phyloP scores from a whole-genome alignment of 2,797 vertebrate species.

The Spea hammondii region DNA sequence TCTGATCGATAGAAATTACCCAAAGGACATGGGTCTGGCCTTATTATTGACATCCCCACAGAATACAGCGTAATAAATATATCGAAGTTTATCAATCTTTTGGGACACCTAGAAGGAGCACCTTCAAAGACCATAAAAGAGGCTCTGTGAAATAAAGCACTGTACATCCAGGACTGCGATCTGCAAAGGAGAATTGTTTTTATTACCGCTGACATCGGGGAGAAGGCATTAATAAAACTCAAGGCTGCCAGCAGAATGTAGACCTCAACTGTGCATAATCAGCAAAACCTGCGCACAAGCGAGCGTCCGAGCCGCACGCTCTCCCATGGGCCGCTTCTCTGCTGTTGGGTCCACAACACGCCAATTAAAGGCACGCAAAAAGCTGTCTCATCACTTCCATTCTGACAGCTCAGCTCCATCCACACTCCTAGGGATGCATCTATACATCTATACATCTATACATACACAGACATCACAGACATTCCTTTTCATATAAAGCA shows the following conservation, averaged over 20 bases:
- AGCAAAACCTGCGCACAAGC: constrained; percentile 31
- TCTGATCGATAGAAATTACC: no score
- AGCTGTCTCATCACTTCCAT: constrained; percentile 33
- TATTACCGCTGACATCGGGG: constrained; percentile 1
- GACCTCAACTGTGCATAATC: constrained; percentile 38
- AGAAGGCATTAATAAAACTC: constrained; percentile 6
- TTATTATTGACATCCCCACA: no score
- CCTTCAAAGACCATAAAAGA: no score
- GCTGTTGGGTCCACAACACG: constrained; percentile 20
- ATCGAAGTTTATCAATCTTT: no score
- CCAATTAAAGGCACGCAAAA: constrained; percentile 43
- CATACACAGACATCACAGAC: no score
- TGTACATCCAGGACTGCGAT: no score
- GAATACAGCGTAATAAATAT: no score
- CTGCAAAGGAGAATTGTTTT: background rate
- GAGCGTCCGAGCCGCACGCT: constrained; percentile 15
- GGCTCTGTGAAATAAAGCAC: no score
- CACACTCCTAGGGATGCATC: background rate
- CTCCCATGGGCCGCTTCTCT: constrained; percentile 18
- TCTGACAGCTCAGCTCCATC: constrained; percentile 30
- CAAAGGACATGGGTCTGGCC: no score
- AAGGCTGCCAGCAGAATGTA: constrained; percentile 16
- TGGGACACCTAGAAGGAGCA: no score
- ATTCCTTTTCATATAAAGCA: no score
- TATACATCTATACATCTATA: no score